Percentiles rank a stretch among this genome's conserved stretches.
Conservation (phyloP, 2,888 invertebrate species). For the Xestia xanthographa region DNA sequence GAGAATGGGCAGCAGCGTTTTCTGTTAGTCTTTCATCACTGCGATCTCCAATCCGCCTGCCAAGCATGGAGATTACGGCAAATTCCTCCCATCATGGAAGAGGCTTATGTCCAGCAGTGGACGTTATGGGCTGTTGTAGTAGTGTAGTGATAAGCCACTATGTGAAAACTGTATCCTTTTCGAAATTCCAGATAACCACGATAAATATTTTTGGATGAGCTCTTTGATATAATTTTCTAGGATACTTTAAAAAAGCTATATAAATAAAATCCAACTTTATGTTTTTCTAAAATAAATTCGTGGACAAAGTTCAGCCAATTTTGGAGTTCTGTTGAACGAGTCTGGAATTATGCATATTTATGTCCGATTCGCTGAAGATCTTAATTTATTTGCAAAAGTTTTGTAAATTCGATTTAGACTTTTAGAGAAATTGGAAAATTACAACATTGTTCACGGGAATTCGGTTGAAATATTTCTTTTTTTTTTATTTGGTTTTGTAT, state of each 20-base stretch:
- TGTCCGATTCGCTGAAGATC: background rate
- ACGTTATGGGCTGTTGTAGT: no score
- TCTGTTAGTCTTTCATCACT: no score
- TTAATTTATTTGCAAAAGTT: background rate
- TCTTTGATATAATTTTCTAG: background rate
- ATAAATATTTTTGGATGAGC: background rate
- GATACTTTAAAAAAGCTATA: background rate
- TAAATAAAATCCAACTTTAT: background rate
- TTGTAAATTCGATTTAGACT: background rate
- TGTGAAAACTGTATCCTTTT: background rate
- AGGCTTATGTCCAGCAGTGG: no score
- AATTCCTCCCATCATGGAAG: no score
- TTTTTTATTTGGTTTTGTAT: background rate
- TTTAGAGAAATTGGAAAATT: background rate
- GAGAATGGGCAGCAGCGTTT: no score
- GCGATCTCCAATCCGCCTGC: no score
- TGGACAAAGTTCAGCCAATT: background rate
- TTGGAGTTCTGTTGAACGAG: background rate
- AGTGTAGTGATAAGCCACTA: background rate
- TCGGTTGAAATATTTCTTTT: background rate
- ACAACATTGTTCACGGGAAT: background rate
- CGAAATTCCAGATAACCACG: background rate
- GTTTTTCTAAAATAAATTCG: background rate
- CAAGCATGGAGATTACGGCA: no score
- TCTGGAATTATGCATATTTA: slow-evolving; percentile 2